These are phyloP conservation scores for Helicorthomorpha holstii DNA, from an alignment of 1,140 invertebrate species.

Conservation along the genomic window DNA sequence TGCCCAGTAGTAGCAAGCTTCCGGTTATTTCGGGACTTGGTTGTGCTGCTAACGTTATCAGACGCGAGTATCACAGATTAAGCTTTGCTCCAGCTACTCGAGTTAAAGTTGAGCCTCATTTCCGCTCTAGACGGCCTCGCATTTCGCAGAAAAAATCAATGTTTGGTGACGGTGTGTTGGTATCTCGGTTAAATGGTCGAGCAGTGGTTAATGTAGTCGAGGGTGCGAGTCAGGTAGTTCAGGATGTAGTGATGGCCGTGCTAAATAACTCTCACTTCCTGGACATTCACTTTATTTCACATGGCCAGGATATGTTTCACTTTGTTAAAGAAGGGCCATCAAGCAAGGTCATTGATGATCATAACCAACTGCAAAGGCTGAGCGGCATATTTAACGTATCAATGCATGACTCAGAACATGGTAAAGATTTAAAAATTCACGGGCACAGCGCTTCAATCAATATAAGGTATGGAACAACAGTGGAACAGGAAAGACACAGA, in stretches of 20 bases:
- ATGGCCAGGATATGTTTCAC: constrained; percentile 80
- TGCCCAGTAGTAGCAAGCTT: constrained; percentile 12
- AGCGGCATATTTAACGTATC: constrained; percentile 87
- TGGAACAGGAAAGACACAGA: constrained; percentile 60
- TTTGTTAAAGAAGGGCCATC: constrained; percentile 77
- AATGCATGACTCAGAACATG: constrained; percentile 61
- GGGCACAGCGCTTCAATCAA: constrained; percentile 75
- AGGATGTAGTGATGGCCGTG: constrained; percentile 79
- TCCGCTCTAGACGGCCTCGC: constrained; percentile 48
- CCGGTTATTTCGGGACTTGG: constrained; percentile 72
- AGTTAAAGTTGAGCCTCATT: constrained; percentile 62
- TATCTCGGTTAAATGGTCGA: constrained; percentile 54
- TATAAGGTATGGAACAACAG: constrained; percentile 76
- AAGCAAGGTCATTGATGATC: constrained; percentile 68
- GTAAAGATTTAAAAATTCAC: constrained; percentile 61
- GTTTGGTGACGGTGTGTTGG: constrained; percentile 74
- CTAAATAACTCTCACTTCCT: constrained; percentile 84
- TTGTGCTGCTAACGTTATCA: constrained; percentile 65
- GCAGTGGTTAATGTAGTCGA: constrained; percentile 39
- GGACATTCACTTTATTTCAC: constrained; percentile 78
- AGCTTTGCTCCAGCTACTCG: constrained; percentile 65
- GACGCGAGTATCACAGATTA: constrained; percentile 58
- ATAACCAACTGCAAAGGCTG: constrained; percentile 63
- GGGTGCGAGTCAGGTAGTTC: constrained; percentile 46
- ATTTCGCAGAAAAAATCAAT: constrained; percentile 66